Evolutionary conservation across 2,113 vertebrate genomes (phyloP).

Genomic region (Patagioenas fasciata): DNA sequence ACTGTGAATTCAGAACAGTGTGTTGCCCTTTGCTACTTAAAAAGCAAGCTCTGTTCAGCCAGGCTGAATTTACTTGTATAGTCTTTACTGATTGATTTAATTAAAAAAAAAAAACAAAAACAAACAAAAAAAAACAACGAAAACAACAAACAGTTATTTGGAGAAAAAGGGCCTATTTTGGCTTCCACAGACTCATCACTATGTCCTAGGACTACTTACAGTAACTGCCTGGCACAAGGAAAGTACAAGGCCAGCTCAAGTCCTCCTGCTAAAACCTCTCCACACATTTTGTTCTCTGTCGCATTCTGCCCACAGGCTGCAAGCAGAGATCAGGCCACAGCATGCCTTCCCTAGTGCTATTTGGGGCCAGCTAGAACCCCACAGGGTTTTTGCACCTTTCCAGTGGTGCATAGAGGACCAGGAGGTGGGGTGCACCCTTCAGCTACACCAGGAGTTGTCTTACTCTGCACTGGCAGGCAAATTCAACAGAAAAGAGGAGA

Average conservation of each 20-base stretch:
- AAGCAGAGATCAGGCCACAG: rapidly evolving
- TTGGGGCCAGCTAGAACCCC: neutral
- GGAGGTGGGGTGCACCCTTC: neutral
- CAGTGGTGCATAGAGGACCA: neutral
- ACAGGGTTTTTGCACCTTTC: neutral
- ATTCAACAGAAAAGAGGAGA: neutral
- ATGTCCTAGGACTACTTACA: neutral
- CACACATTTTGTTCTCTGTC: neutral
- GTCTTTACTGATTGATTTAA: neutral
- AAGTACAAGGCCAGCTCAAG: neutral
- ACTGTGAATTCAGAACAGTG: neutral
- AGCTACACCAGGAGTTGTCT: neutral
- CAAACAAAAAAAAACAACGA: neutral
- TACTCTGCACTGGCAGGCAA: neutral
- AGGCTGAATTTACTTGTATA: neutral
- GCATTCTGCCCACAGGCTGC: neutral
- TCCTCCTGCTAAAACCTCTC: neutral
- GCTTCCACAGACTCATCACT: neutral
- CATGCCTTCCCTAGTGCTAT: neutral
- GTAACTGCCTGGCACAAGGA: neutral
- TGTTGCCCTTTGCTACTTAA: neutral
- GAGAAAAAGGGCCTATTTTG: neutral
- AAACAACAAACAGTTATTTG: neutral
- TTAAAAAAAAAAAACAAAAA: neutral
- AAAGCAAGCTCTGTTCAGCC: neutral